A percentile compares a stretch with the other conserved stretches of the same genome.
Conservation (phyloP, 2,113 vertebrate genomes). For the Tonatia bakeri region DNA sequence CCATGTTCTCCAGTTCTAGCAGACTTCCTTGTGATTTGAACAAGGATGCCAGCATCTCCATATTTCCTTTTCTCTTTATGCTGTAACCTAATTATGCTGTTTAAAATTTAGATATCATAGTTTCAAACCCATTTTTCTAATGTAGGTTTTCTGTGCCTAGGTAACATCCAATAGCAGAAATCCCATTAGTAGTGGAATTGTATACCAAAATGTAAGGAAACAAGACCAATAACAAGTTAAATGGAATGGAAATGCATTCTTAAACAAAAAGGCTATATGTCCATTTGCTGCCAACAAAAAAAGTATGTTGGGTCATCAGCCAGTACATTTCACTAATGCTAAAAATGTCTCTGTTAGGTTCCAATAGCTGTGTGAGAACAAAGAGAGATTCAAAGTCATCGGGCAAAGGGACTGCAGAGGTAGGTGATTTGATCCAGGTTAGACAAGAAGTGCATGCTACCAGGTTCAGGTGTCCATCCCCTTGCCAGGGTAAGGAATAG, state of each 20-base stretch:
- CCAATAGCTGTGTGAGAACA: not conserved
- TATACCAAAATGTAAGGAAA: not conserved
- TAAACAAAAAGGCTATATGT: not conserved
- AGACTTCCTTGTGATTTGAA: not conserved
- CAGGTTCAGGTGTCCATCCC: fast-evolving
- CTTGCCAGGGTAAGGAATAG: not conserved
- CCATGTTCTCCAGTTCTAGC: not conserved
- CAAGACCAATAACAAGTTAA: not conserved
- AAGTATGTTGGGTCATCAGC: too few species aligned
- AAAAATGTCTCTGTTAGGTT: not conserved
- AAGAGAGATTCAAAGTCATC: not conserved
- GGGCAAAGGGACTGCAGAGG: not conserved
- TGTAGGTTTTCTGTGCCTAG: not conserved
- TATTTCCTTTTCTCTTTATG: not conserved
- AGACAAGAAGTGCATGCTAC: fast-evolving
- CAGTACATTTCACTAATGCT: fast-evolving
- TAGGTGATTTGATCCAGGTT: not conserved
- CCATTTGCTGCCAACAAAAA: not conserved
- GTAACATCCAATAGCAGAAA: not conserved
- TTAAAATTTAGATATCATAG: not conserved
- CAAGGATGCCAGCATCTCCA: not conserved
- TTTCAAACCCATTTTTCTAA: not conserved
- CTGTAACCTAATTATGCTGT: not conserved
- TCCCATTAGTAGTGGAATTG: not conserved
- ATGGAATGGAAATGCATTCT: not conserved